These are phyloP conservation scores for Lethrus apterus DNA, from an alignment of 1,140 invertebrate genomes.

Conservation along the genomic window DNA sequence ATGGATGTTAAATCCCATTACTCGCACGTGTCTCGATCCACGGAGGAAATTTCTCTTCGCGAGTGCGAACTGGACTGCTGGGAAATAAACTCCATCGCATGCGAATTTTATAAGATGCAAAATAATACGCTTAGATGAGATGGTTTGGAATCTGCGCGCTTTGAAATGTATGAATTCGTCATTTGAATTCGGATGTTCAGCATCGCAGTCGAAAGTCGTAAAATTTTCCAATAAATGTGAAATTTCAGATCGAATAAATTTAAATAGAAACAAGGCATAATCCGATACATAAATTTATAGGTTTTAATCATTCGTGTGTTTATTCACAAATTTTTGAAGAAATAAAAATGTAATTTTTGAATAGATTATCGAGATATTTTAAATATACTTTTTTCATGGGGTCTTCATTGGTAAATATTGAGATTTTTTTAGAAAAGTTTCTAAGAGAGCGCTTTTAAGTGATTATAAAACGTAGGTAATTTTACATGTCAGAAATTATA, in stretches of 20 bases:
- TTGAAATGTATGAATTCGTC: slow-evolving; percentile 38
- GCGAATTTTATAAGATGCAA: slow-evolving; percentile 37
- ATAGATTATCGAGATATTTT: slow-evolving; percentile 1
- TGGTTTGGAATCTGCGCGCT: slow-evolving; percentile 34
- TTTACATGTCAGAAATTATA: too few relatives aligned
- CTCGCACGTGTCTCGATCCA: slow-evolving; percentile 26
- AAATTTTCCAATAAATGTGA: slow-evolving; percentile 12
- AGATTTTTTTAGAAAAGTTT: too few relatives aligned
- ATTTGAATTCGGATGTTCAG: slow-evolving; percentile 27
- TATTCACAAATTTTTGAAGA: slow-evolving; percentile 11
- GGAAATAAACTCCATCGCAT: slow-evolving; percentile 34
- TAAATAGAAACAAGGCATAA: neutral
- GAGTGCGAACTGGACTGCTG: slow-evolving; percentile 35
- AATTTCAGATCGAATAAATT: neutral
- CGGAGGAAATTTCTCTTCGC: slow-evolving; percentile 28
- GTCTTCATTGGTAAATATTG: too few relatives aligned
- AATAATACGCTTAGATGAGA: slow-evolving; percentile 26
- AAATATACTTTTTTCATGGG: too few relatives aligned
- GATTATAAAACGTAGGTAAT: too few relatives aligned
- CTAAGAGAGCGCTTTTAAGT: too few relatives aligned
- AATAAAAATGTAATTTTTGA: slow-evolving; percentile 6
- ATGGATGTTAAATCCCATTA: too few relatives aligned
- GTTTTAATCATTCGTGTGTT: neutral
- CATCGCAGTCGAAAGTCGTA: slow-evolving; percentile 3
- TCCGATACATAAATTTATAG: neutral